Base-by-base conservation (phyloP, 2,888 invertebrate genomes). In the Unio delphinus region DNA sequence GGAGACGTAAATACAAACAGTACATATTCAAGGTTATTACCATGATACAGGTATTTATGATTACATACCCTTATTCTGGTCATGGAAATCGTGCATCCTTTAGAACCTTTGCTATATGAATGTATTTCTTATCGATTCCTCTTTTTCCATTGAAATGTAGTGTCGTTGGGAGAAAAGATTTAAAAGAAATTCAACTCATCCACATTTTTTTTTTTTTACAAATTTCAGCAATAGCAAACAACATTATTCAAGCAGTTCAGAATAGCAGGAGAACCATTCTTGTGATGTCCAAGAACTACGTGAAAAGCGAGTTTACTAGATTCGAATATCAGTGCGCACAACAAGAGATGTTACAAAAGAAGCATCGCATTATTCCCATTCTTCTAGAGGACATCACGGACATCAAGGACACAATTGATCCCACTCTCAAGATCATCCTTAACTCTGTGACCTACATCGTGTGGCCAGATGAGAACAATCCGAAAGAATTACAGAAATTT, bases 281-380 rank as follows among this genome's bases (percentile, higher is more conserved):
- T 55, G 62, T 84, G 11, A 65, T 85, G 4, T 72, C 80, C 4
- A 80, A 81, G n/a, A 67, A 74, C 15, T 85, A 80, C 70, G 73
- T 83, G 4, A 71, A 75, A 18, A 83, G 83, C 62, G 83, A 85
- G 65, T 85, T 79, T 74, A 77, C 80, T 11, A 72, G 75, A 20
- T 75, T 83, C 59, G 85, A 85, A 74, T 85, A 83, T 68, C 80
- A 85, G 67, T 73, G 76, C 56, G 85, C 85, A 11, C 85, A 82
- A 60, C 80, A 82, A 23, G 82, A 83, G 67, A 85, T 83, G 83
- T 57, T 85, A 17, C 79, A 80, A 72, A 69, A 79, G 18, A 80
- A 80, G 61, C 83, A 83, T 65, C 74, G 77, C 64, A 82, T 85
- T 20, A 81, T 85, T 34, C 85, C 85, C 7, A 73, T 84, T n/a